These are phyloP conservation scores for Exephanes ischioxanthus DNA, from an alignment of 2,888 invertebrate genomes.

Conservation along the genomic window DNA sequence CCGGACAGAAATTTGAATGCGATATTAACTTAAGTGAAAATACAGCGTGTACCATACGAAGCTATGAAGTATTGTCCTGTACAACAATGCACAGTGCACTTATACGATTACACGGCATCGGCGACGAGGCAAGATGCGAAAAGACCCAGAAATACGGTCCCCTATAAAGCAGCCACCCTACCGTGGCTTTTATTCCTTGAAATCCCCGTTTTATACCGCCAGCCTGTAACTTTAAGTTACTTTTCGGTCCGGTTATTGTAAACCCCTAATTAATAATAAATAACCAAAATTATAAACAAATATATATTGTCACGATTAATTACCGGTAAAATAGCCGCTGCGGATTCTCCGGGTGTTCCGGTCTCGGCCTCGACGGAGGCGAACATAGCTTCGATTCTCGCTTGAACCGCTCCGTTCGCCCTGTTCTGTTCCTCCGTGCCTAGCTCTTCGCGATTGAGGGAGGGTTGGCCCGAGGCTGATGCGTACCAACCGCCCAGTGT, in stretches of 20 bases:
- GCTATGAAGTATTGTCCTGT: neutral
- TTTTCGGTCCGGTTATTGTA: neutral
- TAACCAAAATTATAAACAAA: neutral
- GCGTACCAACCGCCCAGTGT: conserved; percentile 78
- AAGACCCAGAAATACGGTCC: too few species aligned
- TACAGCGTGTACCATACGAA: conserved; percentile 56
- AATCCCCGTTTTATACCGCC: neutral
- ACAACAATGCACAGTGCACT: conserved; percentile 8
- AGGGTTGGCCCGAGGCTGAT: conserved; percentile 67
- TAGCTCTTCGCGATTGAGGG: conserved; percentile 78
- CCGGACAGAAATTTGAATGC: conserved; percentile 57
- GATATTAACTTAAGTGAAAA: conserved; percentile 76
- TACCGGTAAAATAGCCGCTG: conserved; percentile 82
- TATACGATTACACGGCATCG: neutral
- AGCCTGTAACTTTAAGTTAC: neutral
- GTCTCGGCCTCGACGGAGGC: conserved; percentile 83
- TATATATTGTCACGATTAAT: neutral
- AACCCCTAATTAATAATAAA: neutral
- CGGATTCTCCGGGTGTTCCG: conserved; percentile 81
- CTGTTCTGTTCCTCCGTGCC: conserved; percentile 82
- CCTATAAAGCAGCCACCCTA: too few species aligned
- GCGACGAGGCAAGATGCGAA: neutral
- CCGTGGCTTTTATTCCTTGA: neutral
- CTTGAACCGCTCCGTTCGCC: conserved; percentile 92
- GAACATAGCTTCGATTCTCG: conserved; percentile 94